Evolutionary conservation across 2,888 invertebrate species (phyloP).

Genomic region (Tanytarsus gracilentus): DNA sequence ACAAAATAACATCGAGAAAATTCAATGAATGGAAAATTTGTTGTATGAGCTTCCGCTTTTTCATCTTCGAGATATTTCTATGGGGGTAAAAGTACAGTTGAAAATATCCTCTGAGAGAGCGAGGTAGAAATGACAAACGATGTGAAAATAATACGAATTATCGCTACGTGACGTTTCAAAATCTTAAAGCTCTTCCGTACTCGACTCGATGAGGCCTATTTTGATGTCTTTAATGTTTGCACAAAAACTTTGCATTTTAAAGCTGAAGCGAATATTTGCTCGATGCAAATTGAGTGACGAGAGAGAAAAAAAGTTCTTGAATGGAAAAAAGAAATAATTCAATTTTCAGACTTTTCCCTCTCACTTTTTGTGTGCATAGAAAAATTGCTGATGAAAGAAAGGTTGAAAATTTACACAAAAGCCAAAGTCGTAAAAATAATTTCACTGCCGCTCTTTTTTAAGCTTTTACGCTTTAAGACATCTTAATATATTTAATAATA

Average conservation of each 20-base stretch:
- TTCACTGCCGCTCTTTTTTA: not conserved
- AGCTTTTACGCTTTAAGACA: not conserved
- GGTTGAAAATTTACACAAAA: not conserved
- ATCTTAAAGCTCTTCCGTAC: not conserved
- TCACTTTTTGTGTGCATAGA: too few relatives aligned
- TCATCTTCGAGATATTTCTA: not conserved
- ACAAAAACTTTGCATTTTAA: not conserved
- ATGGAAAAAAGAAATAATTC: not conserved
- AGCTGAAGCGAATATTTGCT: not conserved
- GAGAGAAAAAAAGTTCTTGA: not conserved
- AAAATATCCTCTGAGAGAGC: not conserved
- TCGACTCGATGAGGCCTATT: not conserved
- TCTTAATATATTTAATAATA: not conserved
- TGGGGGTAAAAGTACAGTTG: not conserved
- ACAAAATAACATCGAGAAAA: not conserved
- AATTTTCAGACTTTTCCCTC: too few relatives aligned
- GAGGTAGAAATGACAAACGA: constrained; percentile 18
- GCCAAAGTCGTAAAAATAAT: not conserved
- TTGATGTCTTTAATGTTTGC: constrained; percentile 11
- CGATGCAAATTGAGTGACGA: not conserved
- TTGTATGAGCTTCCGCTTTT: not conserved
- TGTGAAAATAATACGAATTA: constrained; percentile 21
- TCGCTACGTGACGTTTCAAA: not conserved
- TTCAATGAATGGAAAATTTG: constrained; percentile 18
- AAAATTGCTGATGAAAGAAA: too few relatives aligned